These are phyloP conservation scores for Uria lomvia DNA, from an alignment of 2,113 vertebrate genomes.

Conservation along the genomic window DNA sequence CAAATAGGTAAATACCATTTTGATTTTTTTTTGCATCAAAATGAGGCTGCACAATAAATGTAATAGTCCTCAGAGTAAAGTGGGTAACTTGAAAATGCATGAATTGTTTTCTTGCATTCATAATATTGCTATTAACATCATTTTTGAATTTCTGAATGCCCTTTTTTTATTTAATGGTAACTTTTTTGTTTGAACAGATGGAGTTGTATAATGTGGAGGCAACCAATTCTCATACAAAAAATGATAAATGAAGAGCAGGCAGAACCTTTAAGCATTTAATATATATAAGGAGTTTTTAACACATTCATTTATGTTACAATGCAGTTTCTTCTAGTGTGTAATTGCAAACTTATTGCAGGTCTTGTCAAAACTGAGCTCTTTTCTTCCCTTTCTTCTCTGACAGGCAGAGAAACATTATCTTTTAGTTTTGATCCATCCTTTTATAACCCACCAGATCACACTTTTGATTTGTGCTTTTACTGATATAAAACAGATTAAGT, in stretches of 20 bases:
- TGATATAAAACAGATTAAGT: not conserved
- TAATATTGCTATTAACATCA: not conserved
- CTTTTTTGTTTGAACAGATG: not conserved
- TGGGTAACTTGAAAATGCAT: not conserved
- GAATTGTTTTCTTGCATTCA: not conserved
- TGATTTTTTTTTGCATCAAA: not conserved
- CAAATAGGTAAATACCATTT: conserved; percentile 14
- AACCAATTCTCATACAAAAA: not conserved
- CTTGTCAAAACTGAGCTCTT: not conserved
- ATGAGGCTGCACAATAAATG: not conserved
- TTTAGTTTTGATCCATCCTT: not conserved
- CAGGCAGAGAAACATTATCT: not conserved
- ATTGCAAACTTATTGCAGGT: not conserved
- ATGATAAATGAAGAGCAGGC: not conserved
- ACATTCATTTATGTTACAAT: not conserved
- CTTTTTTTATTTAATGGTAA: not conserved
- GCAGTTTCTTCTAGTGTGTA: not conserved
- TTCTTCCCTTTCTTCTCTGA: not conserved
- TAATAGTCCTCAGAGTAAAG: not conserved
- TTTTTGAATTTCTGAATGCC: not conserved
- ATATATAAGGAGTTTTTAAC: not conserved
- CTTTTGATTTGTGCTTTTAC: not conserved
- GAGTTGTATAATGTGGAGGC: not conserved
- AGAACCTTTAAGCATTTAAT: rapidly evolving
- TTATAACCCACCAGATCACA: not conserved